These are phyloP conservation scores for Steinernema scapterisci DNA, from an alignment of 2,888 invertebrate species.

Conservation along the genomic window DNA sequence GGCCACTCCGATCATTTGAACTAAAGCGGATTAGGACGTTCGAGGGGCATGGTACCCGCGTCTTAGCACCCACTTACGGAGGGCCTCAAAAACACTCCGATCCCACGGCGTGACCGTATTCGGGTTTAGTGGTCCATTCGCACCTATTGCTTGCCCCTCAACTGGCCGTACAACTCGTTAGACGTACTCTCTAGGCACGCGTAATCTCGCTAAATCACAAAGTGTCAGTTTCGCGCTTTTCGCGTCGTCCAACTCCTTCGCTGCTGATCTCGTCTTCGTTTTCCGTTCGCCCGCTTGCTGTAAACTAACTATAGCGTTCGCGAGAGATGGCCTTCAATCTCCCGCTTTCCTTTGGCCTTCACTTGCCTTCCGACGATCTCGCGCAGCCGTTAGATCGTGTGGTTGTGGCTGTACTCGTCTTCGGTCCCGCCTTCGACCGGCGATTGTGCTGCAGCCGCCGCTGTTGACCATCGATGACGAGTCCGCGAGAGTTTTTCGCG, in stretches of 20 bases:
- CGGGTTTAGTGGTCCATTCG: conserved; percentile 7
- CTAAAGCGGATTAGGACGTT: no score
- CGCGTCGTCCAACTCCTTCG: conserved; percentile 21
- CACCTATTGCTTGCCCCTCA: background rate
- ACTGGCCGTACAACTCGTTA: no score
- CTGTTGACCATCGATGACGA: conserved; percentile 15
- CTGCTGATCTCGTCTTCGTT: background rate
- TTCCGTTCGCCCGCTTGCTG: conserved; percentile 15
- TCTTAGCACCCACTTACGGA: no score
- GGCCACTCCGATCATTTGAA: no score
- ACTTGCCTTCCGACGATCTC: background rate
- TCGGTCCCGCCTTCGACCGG: background rate
- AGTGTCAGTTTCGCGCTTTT: conserved; percentile 30
- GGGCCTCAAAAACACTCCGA: background rate
- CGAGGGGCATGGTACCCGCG: no score
- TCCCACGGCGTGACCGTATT: conserved; percentile 18
- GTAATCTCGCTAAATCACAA: conserved; percentile 20
- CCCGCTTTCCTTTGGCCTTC: conserved; percentile 19
- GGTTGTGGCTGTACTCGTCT: background rate
- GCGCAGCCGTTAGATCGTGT: conserved; percentile 29
- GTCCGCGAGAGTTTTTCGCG: conserved; percentile 20
- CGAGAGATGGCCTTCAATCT: background rate
- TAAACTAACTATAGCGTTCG: conserved; percentile 30
- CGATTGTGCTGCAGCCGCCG: no score
- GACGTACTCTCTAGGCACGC: background rate